Base-by-base conservation (phyloP, 2,888 invertebrate species). In the Eulithis prunata region DNA sequence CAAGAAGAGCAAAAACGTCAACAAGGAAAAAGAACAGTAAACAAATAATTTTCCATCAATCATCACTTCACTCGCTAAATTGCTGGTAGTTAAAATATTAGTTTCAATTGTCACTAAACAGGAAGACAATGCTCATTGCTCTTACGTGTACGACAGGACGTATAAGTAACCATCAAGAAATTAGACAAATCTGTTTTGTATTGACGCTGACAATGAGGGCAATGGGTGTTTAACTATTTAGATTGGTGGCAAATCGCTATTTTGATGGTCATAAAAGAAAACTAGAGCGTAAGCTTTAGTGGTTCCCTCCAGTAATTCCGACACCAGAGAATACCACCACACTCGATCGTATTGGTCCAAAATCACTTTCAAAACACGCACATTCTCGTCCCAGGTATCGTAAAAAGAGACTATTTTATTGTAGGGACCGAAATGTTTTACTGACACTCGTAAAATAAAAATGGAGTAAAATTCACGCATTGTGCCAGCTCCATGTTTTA, bases 361-460 rank as follows among this genome's bases (percentile, higher is more conserved):
- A 89, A 89, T 90, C 87, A 85, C 86, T 89, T 86, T 80, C 75
- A 74, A 76, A 85, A 85, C 81, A 79, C 79, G 77, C 80, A 78
- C 77, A 79, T 81, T 79, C 83, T 75, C 77, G 81, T 82, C 83
- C 74, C 84, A 85, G 86, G 85, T 86, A 78, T 86, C 87, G 87
- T 91, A 90, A 91, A 86, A 84, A 79, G 62, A 84, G 84, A 83
- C 87, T 83, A 85, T 90, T 91, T 90, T 90, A 91, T 84, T 84
- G 85, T 81, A 72, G 81, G 84, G 80, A 81, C 85, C 84, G 77
- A 87, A 90, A 88, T 85, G 88, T 87, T 91, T 89, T 90, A 90
- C 85, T 84, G 87, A 73, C 69, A 72, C 60, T 87, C 89, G 88
- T 91, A 89, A 91, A 91, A 89, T 88, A 85, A 89, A 86, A 90